Percentiles rank a stretch among this genome's conserved stretches.
Evolutionary conservation across 2,888 invertebrate genomes (phyloP).

Genomic region (Agonum fuliginosum): DNA sequence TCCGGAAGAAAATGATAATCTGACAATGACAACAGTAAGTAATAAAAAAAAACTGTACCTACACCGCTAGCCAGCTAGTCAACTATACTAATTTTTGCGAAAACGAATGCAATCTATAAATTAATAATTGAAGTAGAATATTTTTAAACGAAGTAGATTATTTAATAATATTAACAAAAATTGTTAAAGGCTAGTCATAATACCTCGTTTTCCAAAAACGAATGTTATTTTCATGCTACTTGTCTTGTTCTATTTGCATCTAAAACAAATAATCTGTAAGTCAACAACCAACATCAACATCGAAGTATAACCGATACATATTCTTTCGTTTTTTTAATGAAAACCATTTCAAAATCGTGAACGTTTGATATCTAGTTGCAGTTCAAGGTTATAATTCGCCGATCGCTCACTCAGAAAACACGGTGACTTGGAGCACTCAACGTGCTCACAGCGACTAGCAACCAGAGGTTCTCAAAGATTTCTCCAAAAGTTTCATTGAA

Average conservation of each 20-base stretch:
- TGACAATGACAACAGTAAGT: no score
- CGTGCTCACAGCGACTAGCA: slow-evolving; percentile 12
- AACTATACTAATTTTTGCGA: no score
- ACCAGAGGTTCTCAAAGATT: slow-evolving; percentile 6
- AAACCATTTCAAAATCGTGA: slow-evolving; percentile 51
- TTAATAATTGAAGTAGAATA: no score
- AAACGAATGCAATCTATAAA: no score
- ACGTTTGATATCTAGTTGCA: slow-evolving; percentile 49
- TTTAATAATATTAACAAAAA: no score
- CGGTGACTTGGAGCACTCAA: slow-evolving; percentile 21
- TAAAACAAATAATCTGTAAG: slow-evolving; percentile 1
- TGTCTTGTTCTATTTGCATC: not conserved
- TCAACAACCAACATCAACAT: not conserved
- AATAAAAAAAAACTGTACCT: no score
- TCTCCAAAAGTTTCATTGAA: no score
- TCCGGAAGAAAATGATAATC: no score
- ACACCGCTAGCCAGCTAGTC: no score
- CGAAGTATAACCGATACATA: slow-evolving; percentile 4
- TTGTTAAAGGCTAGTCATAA: no score
- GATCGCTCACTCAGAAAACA: slow-evolving; percentile 29
- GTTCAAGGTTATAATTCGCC: slow-evolving; percentile 54
- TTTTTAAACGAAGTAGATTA: no score
- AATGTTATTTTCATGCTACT: not conserved
- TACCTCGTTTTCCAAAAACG: no score
- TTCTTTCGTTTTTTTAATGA: slow-evolving; percentile 48